phyloP scores from a whole-genome alignment of 1,140 invertebrate species.

The Drosophila ironensis region DNA sequence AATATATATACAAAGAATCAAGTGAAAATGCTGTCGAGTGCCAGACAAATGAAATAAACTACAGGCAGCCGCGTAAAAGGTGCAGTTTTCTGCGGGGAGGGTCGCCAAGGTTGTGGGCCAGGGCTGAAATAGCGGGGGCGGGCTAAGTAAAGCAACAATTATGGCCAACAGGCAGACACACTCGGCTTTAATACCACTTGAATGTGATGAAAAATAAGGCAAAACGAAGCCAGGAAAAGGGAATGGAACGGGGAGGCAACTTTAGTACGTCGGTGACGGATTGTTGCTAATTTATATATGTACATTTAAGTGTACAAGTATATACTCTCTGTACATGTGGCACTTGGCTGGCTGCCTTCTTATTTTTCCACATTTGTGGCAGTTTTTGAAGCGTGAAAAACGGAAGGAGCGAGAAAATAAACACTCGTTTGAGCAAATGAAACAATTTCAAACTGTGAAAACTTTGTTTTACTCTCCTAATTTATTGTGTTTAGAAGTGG shows the following conservation, averaged over 20 bases:
- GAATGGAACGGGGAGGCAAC: slow-evolving; percentile 21
- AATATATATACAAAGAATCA: slow-evolving; percentile 41
- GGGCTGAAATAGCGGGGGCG: slow-evolving; percentile 6
- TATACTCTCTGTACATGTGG: slow-evolving; percentile 16
- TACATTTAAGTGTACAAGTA: not conserved
- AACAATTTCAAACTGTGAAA: slow-evolving; percentile 24
- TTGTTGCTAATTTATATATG: slow-evolving; percentile 63
- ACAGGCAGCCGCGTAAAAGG: slow-evolving; percentile 62
- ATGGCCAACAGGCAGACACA: slow-evolving; percentile 62
- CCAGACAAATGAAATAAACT: slow-evolving; percentile 77
- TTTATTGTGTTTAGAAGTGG: not conserved
- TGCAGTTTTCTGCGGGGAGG: slow-evolving; percentile 14
- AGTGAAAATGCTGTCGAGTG: slow-evolving; percentile 63
- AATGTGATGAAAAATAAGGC: not conserved
- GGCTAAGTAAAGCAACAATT: slow-evolving; percentile 76
- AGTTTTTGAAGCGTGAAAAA: slow-evolving; percentile 60
- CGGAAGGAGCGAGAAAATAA: slow-evolving; percentile 31
- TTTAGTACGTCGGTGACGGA: slow-evolving; percentile 54
- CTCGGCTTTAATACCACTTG: slow-evolving; percentile 66
- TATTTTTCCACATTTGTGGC: slow-evolving; percentile 57
- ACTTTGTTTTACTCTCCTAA: not conserved
- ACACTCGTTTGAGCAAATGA: slow-evolving; percentile 19
- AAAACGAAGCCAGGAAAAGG: not conserved
- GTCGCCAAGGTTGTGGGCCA: not conserved
- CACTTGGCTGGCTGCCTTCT: slow-evolving; percentile 21